These are phyloP conservation scores for Aulostomus chinensis DNA, from an alignment of 2,797 vertebrate genomes.

Conservation along the genomic window DNA sequence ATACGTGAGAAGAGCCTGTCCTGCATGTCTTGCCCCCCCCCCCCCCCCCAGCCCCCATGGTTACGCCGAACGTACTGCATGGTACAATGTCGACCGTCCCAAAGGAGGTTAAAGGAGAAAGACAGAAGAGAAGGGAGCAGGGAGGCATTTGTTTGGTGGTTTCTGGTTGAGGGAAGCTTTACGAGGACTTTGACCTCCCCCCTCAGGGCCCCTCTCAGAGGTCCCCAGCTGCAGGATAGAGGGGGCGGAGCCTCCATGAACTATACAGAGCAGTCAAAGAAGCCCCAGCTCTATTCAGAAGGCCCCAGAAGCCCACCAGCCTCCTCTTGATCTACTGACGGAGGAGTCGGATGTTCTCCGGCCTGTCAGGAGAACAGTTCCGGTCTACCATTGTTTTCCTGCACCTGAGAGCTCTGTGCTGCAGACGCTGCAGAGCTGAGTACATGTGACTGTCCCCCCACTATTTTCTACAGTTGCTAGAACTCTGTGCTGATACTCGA, in stretches of 20 bases:
- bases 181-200: slow-evolving; percentile 66
- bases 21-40: slow-evolving; percentile 14
- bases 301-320: slow-evolving; percentile 36
- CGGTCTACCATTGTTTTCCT: too few species aligned
- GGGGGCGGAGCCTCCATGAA: slow-evolving; percentile 37
- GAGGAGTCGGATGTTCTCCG: too few species aligned
- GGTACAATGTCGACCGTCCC: slow-evolving; percentile 40
- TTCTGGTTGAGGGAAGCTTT: slow-evolving; percentile 62
- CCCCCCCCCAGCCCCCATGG: slow-evolving; percentile 18
- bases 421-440: too few species aligned
- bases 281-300: slow-evolving; percentile 57
- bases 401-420: too few species aligned
- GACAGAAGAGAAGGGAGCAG: slow-evolving; percentile 10
- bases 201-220: slow-evolving; percentile 67
- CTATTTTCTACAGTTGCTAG: too few species aligned
- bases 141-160: slow-evolving; percentile 46
- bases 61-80: slow-evolving; percentile 15
- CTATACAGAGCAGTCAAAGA: slow-evolving; percentile 61
- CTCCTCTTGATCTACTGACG: too few species aligned
- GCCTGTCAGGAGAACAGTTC: too few species aligned
- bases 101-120: slow-evolving; percentile 41
- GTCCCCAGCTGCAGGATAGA: slow-evolving; percentile 62
- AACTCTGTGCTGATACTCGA: too few species aligned
- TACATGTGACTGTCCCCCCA: too few species aligned
- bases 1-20: slow-evolving; percentile 42